Base-by-base conservation (phyloP, 2,888 invertebrate genomes). In the Serrognathus titanus region DNA sequence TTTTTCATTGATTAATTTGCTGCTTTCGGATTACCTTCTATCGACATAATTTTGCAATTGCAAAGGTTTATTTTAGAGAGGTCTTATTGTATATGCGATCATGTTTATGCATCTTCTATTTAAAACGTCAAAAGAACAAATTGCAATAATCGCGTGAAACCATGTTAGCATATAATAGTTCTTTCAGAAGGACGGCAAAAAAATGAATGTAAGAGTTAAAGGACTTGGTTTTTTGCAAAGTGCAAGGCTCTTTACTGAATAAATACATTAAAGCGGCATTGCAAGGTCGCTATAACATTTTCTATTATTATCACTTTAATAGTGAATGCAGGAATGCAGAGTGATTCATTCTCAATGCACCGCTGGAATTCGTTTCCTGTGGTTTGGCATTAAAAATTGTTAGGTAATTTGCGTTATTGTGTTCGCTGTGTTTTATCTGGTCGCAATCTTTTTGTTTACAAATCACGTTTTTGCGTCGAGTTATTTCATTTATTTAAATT, bases 271-370 rank as follows among this genome's bases (percentile, higher is more conserved):
- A 47, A 40, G 48, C 48, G 57, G 52, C 57, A 57, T 57, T 57
- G 57, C 52, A 57, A 57, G 57, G 57, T 48, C 57, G 52, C 41
- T 24, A 41, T 48, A 52, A 45, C 51, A 51, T 57, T 57, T 43
- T 51, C 51, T 52, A 52, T 48, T 57, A 57, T 55, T 56, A 56
- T 56, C 46, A 51, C 48, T 48, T 41, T 57, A 51, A 48, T 48
- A 48, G 48, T 35, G 52, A 43, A 52, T 37, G 52, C 52, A 57
- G 41, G 57, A 57, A 57, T 52, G 52, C 48, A 39, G 52, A 36
- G 43, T 57, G 57, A 57, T 39, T 57, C 57, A 57, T 57, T 11
- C 43, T 35, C 53, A 39, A 41, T 53, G 47, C 46, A 38, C 47
- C 24, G 9, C 10, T 47, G 53, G 46, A 48, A 47, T 53, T 46